phyloP scores from a whole-genome alignment of 2,113 vertebrate species.

The Poeciliopsis turrubarensis region DNA sequence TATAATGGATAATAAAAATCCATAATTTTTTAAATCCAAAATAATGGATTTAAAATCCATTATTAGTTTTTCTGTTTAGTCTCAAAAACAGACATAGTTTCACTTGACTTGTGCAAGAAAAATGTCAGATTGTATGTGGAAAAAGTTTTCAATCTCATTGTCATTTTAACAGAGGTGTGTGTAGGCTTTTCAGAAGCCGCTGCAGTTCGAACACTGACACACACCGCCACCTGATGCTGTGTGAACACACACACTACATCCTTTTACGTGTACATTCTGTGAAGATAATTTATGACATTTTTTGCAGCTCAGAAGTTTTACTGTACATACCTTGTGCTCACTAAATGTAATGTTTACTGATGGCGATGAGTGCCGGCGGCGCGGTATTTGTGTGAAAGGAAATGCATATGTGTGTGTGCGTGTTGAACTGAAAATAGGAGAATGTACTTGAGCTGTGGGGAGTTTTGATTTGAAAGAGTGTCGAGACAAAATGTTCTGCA shows the following conservation, averaged over 20 bases:
- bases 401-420: conserved; percentile 36
- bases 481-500: conserved; percentile 55
- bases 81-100: background rate
- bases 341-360: conserved; percentile 71
- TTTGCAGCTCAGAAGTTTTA: conserved; percentile 69
- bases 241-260: conserved; percentile 18
- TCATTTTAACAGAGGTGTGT: background rate
- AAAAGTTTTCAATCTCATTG: background rate
- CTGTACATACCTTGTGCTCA: conserved; percentile 69
- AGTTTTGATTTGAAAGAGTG: conserved; percentile 35
- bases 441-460: conserved; percentile 18
- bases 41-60: too few species aligned
- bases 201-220: background rate
- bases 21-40: too few species aligned
- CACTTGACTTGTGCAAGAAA: background rate
- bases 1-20: too few species aligned
- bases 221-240: conserved; percentile 10
- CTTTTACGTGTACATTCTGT: conserved; percentile 73
- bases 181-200: conserved; percentile 6
- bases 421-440: conserved; percentile 28
- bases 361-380: conserved; percentile 21
- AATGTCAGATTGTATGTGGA: background rate
- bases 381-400: conserved; percentile 48
- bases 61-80: background rate
- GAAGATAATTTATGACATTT: conserved; percentile 78